Evolutionary conservation across 2,797 vertebrate species (phyloP).

Genomic region (Allobates femoralis): DNA sequence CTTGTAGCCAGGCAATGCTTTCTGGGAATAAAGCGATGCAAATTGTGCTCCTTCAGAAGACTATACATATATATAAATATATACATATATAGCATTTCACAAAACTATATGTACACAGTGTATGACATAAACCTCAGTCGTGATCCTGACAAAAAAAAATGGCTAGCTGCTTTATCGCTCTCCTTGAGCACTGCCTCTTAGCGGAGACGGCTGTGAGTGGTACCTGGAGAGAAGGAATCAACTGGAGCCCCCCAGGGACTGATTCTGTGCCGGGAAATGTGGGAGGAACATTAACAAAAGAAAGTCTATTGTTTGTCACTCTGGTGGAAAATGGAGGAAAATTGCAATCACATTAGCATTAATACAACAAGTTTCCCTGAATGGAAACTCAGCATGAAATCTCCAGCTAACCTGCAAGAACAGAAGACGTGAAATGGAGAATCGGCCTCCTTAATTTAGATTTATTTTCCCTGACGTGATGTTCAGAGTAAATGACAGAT

Average conservation of each 20-base stretch:
- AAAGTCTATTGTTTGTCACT: constrained; percentile 58
- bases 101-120: background rate
- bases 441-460: constrained; percentile 37
- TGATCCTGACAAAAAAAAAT: background rate
- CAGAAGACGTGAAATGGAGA: constrained; percentile 54
- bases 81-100: background rate
- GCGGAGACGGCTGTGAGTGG: constrained; percentile 20
- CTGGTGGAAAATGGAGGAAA: constrained; percentile 52
- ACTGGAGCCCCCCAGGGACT: constrained; percentile 46
- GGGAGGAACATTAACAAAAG: constrained; percentile 56
- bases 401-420: constrained; percentile 53
- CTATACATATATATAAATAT: too few species aligned
- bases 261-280: constrained; percentile 55
- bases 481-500: constrained; percentile 48
- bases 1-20: too few species aligned
- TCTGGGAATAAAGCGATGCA: too few species aligned
- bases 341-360: constrained; percentile 62
- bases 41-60: too few species aligned
- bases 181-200: background rate
- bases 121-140: background rate
- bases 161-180: background rate
- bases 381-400: constrained; percentile 54
- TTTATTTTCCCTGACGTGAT: constrained; percentile 57
- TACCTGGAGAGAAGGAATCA: constrained; percentile 43
- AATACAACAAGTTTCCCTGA: constrained; percentile 59